These are phyloP conservation scores for Takifugu ocellatus DNA, from an alignment of 2,797 vertebrate species.

Conservation along the genomic window DNA sequence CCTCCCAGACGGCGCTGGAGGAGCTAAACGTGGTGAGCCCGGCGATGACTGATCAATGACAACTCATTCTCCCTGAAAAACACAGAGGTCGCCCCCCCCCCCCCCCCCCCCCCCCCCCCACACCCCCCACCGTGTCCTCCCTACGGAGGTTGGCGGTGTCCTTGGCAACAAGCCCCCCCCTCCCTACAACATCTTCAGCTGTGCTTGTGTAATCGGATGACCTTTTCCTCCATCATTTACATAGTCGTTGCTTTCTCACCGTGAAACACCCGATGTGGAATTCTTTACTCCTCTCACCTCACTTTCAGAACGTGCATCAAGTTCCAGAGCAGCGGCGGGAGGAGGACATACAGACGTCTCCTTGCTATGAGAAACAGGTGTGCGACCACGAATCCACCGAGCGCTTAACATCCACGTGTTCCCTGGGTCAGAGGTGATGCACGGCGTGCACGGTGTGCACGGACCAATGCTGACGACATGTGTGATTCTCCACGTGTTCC, in stretches of 20 bases:
- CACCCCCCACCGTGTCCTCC: neutral
- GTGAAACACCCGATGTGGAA: neutral
- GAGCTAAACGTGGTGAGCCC: slow-evolving; percentile 38
- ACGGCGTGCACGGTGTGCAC: neutral
- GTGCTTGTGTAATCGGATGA: slow-evolving; percentile 47
- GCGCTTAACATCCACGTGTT: slow-evolving; percentile 17
- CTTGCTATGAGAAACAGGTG: too few species aligned
- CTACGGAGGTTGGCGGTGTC: slow-evolving; percentile 49
- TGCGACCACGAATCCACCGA: slow-evolving; percentile 6
- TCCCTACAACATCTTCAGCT: slow-evolving; percentile 16
- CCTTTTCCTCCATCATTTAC: slow-evolving; percentile 48
- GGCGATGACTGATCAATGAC: slow-evolving; percentile 52
- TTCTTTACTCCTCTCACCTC: neutral
- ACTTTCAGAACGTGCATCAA: too few species aligned
- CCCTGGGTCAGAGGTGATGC: slow-evolving; percentile 4
- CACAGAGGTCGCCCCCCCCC: slow-evolving; percentile 34
- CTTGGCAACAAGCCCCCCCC: slow-evolving; percentile 52
- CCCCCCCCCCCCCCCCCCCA: slow-evolving; percentile 10
- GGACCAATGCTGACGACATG: neutral
- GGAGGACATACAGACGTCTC: too few species aligned
- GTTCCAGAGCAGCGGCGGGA: too few species aligned
- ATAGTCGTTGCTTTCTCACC: slow-evolving; percentile 35
- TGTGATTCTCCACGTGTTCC: too few species aligned
- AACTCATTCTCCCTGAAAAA: slow-evolving; percentile 46
- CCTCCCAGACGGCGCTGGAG: slow-evolving; percentile 41